Conservation (phyloP, 1,140 invertebrate species). For the Mya arenaria region DNA sequence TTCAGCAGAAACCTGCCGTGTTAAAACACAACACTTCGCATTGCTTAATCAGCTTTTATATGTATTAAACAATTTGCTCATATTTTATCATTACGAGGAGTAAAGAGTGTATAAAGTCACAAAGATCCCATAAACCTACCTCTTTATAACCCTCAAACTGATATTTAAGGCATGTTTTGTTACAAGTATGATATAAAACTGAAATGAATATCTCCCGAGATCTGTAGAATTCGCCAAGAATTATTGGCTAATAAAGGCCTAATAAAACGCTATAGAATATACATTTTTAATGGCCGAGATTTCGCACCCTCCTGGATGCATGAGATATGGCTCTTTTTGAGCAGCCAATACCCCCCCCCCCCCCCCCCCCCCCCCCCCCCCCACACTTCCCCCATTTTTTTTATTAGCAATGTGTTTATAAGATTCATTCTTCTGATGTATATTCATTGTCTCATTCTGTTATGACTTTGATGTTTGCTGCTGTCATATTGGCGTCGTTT, state of each 20-base stretch:
- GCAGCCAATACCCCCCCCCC: too few relatives aligned
- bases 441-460: too few relatives aligned
- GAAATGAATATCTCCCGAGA: constrained; percentile 12
- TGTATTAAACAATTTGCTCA: constrained; percentile 28
- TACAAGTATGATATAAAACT: constrained; percentile 1
- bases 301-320: too few relatives aligned
- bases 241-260: constrained; percentile 39
- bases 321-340: too few relatives aligned
- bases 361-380: too few relatives aligned
- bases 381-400: too few relatives aligned
- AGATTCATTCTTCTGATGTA: too few relatives aligned
- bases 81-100: constrained; percentile 35
- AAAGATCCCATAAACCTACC: constrained; percentile 28
- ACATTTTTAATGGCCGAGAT: not conserved
- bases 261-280: constrained; percentile 24
- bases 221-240: constrained; percentile 1
- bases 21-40: too few relatives aligned
- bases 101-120: constrained; percentile 13
- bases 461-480: too few relatives aligned
- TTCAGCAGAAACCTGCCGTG: too few relatives aligned
- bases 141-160: constrained; percentile 20
- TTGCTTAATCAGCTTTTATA: constrained; percentile 27
- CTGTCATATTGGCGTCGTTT: too few relatives aligned
- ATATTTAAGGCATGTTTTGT: constrained; percentile 17
- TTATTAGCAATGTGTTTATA: too few relatives aligned